Evolutionary conservation across 2,888 invertebrate genomes (phyloP), one percentile per base, ranked within the genome.

Genomic region (Cheilosia scutellata): DNA sequence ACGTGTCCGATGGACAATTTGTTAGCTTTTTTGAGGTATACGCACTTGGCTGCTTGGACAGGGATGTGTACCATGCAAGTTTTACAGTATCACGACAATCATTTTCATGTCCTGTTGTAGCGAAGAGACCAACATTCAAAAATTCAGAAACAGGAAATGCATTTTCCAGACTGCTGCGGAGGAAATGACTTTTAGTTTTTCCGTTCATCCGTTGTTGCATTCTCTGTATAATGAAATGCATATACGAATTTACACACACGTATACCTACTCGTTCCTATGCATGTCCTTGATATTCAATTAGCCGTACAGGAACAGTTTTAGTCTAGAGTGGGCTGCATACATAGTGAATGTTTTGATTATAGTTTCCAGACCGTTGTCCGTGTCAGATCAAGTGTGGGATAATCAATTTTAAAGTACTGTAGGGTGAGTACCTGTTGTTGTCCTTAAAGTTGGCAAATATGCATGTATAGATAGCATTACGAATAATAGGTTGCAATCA

Each of bases 131-230:
- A 68, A 68, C 72, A 82, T 82, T 86, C 86, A 86, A 82, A 86
- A 82, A 86, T 86, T 86, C 78, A 79, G 72, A 83, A 82, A 89
- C 91, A 91, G 91, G 91, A 91, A 91, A 91, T 91, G 91, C 91
- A 90, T 90, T 91, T 91, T 89, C 51, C 91, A 91, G 91, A 90
- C 90, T 51, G 44, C 44, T 88, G 88, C 88, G 89, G 82, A 91
- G 91, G 92, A 91, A 92, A 91, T 92, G 89, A 91, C 89, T 90
- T 91, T 91, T 91, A 91, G 91, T 91, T 91, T 91, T 89, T 88
- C 72, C 72, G 49, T 57, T 57, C 63, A 57, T 72, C 57, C 77
- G 68, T 63, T 63, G 66, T 33, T 72, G 40, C 37, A 11, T 37
- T 37, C 37, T 4, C n/a, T 60, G 49, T 4, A 53, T 44, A 37